Conservation (phyloP, 37 sponge, comb jelly and placozoan species). For the Bolinopsis microptera region DNA sequence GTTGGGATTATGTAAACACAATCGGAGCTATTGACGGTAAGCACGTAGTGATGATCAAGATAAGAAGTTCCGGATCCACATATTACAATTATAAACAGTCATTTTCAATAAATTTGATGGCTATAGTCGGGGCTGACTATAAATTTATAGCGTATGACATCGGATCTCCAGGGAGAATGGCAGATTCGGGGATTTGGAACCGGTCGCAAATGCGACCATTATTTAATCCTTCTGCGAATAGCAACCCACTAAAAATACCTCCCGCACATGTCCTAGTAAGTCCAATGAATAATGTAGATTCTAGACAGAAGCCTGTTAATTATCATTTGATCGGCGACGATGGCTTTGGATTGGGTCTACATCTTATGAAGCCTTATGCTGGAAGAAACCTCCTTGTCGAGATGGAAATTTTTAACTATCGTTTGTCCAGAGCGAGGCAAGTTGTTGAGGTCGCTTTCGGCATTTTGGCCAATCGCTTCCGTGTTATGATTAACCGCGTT, state of each 20-base stretch:
- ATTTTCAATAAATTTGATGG: constrained; percentile 67
- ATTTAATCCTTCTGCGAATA: constrained; percentile 18
- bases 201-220: neutral
- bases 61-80: constrained; percentile 66
- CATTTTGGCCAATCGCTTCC: constrained; percentile 67
- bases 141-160: constrained; percentile 69
- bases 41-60: constrained; percentile 66
- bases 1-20: constrained; percentile 67
- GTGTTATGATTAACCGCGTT: constrained; percentile 21
- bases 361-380: constrained; percentile 66
- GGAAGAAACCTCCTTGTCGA: constrained; percentile 13
- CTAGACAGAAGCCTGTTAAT: neutral
- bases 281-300: neutral
- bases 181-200: constrained; percentile 69
- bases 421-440: constrained; percentile 69
- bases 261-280: neutral
- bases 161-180: constrained; percentile 67
- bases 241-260: constrained; percentile 65
- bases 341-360: neutral
- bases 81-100: constrained; percentile 71
- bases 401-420: constrained; percentile 69
- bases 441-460: constrained; percentile 71
- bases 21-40: constrained; percentile 73
- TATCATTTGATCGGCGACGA: constrained; percentile 12
- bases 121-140: constrained; percentile 69